Evolutionary conservation across 1,140 invertebrate species (phyloP).

Genomic region (Myzus persicae): DNA sequence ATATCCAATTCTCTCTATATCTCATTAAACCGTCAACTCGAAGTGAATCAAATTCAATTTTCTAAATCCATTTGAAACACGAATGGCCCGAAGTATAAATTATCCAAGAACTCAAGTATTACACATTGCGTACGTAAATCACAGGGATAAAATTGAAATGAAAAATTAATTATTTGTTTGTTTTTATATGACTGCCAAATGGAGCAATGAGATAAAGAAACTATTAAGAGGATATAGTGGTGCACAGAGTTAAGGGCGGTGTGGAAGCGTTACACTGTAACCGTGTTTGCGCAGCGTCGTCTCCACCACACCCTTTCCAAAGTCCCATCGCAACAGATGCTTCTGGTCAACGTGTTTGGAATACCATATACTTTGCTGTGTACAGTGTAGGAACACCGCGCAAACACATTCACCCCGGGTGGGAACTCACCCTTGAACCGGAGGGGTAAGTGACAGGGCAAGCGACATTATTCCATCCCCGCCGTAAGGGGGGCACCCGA

Average conservation of each 20-base stretch:
- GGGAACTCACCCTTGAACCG: not conserved
- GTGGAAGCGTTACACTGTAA: not conserved
- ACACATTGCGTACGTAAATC: not conserved
- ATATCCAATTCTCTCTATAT: not conserved
- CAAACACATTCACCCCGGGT: not conserved
- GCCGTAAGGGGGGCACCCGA: not conserved
- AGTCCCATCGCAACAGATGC: slow-evolving; percentile 43
- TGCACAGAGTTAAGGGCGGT: not conserved
- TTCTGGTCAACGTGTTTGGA: slow-evolving; percentile 49
- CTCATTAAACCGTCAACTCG: not conserved
- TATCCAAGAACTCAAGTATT: not conserved
- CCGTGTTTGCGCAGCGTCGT: not conserved
- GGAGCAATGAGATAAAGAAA: slow-evolving; percentile 19
- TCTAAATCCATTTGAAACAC: not conserved
- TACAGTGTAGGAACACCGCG: not conserved
- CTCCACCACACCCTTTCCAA: not conserved
- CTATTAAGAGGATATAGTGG: slow-evolving; percentile 13
- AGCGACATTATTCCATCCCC: not conserved
- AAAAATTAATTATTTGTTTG: not conserved
- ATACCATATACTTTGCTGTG: not conserved
- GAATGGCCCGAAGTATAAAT: not conserved
- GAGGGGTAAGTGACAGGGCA: not conserved
- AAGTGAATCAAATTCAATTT: not conserved
- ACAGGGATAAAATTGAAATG: not conserved
- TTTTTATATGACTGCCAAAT: not conserved